Conservation (phyloP, 2,888 invertebrate genomes). For the Pollenia amentaria region DNA sequence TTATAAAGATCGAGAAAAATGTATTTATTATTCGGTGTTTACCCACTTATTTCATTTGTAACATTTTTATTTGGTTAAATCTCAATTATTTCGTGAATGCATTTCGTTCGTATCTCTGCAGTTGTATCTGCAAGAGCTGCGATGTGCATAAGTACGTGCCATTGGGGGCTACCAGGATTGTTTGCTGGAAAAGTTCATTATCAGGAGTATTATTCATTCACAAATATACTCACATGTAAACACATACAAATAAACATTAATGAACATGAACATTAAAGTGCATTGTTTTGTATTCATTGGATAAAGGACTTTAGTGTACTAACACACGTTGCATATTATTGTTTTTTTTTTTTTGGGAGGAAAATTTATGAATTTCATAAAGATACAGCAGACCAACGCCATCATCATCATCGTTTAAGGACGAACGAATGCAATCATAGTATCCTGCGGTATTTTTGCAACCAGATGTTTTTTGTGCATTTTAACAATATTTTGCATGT, state of each 20-base stretch:
- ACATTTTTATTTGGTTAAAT: slow-evolving; percentile 22
- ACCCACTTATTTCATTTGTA: background rate
- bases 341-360: background rate
- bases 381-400: slow-evolving; percentile 21
- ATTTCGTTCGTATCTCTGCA: slow-evolving; percentile 57
- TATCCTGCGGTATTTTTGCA: slow-evolving; percentile 37
- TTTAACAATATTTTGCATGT: slow-evolving; percentile 56
- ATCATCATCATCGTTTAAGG: background rate
- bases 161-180: background rate
- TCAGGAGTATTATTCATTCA: slow-evolving; percentile 18
- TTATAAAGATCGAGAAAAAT: background rate
- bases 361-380: slow-evolving; percentile 58
- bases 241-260: slow-evolving; percentile 41
- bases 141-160: background rate
- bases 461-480: slow-evolving; percentile 47
- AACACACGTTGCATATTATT: background rate
- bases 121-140: slow-evolving; percentile 52
- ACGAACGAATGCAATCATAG: slow-evolving; percentile 42
- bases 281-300: slow-evolving; percentile 66
- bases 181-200: slow-evolving; percentile 27
- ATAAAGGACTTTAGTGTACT: slow-evolving; percentile 38
- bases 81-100: slow-evolving; percentile 56
- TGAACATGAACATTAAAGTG: slow-evolving; percentile 37
- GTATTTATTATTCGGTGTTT: slow-evolving; percentile 27
- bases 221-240: background rate